Base-by-base conservation (phyloP, 2,797 vertebrate species). In the Ispidina picta region DNA sequence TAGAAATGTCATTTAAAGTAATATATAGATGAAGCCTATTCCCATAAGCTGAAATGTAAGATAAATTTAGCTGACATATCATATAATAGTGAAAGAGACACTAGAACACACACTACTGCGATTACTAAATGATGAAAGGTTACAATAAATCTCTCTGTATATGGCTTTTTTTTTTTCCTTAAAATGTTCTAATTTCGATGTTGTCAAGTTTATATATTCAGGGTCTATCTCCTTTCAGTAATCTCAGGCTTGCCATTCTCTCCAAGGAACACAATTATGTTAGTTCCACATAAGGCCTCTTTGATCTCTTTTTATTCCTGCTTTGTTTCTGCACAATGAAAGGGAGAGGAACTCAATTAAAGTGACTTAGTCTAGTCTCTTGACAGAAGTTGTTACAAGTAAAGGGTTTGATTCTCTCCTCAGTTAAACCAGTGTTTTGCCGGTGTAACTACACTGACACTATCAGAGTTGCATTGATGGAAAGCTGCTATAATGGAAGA, bases 281-380 rank as follows among this genome's bases (percentile, higher is more conserved):
- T 94, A 79, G 91, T 84, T 94, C 94, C 94, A 96, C 91, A 96
- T 94, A 96, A 96, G 86, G 86, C 65, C 78, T 94, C 92, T 96
- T 96, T 96, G 92, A 96, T 95, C 94, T 94, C 87, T 92, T 93
- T 94, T 95, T 95, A 95, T 94, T 93, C 94, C 90, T 93, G 60
- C 95, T 96, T 94, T 93, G 90, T 96, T 95, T 94, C 94, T 35
- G 80, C 83, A 92, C 90, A 95, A 93, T 92, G 85, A 95, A 89
- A 93, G 92, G 0, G 11, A 94, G 92, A 74, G 85, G 87, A 96
- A 95, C 94, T 96, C 93, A 96, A 94, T 96, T 94, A 93, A 96
- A 90, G 90, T 89, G 92, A 93, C 93, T 96, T 87, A 91, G 83
- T 78, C 88, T 85, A 52, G 90, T 89, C 93, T 93, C 92, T 90